Conservation (phyloP, 2,113 vertebrate genomes). For the Caranx melampygus region DNA sequence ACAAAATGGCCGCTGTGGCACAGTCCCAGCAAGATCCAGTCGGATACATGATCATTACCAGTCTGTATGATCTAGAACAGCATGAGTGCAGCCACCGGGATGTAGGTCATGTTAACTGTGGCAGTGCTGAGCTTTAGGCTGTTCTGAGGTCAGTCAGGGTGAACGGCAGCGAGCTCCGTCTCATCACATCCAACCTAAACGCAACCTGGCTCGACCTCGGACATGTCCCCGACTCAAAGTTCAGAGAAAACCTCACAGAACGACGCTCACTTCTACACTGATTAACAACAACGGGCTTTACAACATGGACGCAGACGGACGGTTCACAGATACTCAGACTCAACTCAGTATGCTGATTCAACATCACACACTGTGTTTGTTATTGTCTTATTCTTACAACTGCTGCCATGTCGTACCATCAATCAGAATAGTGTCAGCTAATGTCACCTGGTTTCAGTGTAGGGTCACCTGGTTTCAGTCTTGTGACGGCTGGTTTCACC, state of each 20-base stretch:
- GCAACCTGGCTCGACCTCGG: not conserved
- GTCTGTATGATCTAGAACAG: conserved; percentile 13
- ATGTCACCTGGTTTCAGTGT: no score
- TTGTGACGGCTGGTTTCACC: no score
- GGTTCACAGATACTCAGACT: no score
- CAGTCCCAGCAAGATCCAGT: conserved; percentile 9
- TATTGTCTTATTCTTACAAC: no score
- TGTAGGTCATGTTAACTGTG: conserved; percentile 49
- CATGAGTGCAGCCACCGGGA: not conserved
- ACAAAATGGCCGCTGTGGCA: conserved; percentile 38
- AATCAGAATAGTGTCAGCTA: no score
- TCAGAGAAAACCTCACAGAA: not conserved
- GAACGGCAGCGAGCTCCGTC: conserved; percentile 14
- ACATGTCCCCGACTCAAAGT: not conserved
- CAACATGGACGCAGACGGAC: no score
- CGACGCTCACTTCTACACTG: no score
- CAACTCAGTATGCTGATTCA: no score
- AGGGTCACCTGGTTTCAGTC: no score
- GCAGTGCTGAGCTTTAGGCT: conserved; percentile 29
- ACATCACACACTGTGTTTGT: no score
- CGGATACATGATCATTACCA: not conserved
- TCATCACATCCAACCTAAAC: not conserved
- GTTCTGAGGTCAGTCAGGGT: conserved; percentile 48
- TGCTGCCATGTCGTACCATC: no score
- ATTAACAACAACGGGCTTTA: no score